Percentiles rank a stretch among this genome's conserved stretches.
phyloP scores from a whole-genome alignment of 2,888 invertebrate genomes.

The Heliconius ethilla region DNA sequence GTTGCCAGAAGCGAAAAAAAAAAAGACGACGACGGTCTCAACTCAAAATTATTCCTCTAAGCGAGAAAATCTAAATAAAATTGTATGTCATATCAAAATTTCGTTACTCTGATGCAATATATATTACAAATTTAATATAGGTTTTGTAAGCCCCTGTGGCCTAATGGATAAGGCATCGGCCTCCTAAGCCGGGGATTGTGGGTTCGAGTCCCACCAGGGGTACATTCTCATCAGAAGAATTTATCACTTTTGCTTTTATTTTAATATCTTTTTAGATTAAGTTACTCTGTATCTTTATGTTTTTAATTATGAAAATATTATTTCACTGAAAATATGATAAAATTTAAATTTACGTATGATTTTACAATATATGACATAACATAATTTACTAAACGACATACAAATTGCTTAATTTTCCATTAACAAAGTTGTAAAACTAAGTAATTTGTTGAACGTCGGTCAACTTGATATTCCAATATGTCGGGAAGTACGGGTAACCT shows the following conservation, averaged over 20 bases:
- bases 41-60: too few species aligned
- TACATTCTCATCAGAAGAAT: too few species aligned
- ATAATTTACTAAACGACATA: neutral
- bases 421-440: slow-evolving; percentile 10
- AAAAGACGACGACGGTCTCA: too few species aligned
- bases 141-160: slow-evolving; percentile 86
- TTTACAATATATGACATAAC: too few species aligned
- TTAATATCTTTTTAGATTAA: neutral
- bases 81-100: neutral
- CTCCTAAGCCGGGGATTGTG: slow-evolving; percentile 90
- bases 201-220: slow-evolving; percentile 90
- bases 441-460: neutral
- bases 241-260: neutral
- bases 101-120: too few species aligned
- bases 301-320: neutral
- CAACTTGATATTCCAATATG: slow-evolving; percentile 14
- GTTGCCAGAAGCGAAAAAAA: too few species aligned
- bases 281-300: neutral
- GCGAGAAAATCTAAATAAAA: neutral
- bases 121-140: neutral
- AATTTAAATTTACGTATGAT: too few species aligned
- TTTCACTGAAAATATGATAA: too few species aligned
- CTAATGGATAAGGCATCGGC: slow-evolving; percentile 90
- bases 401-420: neutral
- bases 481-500: neutral